These are phyloP conservation scores for Apoderus coryli DNA, from an alignment of 2,888 invertebrate species.

Conservation along the genomic window DNA sequence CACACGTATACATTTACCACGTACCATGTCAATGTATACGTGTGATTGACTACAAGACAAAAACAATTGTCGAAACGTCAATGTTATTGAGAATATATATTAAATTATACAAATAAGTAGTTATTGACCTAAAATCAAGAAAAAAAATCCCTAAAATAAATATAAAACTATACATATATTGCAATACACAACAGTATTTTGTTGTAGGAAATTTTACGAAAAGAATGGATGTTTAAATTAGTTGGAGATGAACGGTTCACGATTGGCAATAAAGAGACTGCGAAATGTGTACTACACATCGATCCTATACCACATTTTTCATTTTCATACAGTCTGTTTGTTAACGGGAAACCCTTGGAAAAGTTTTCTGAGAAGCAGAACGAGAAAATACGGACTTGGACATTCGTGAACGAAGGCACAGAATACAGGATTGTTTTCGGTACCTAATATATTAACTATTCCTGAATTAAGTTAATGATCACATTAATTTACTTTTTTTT, in stretches of 20 bases:
- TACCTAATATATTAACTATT: slow-evolving; percentile 25
- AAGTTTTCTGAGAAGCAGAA: slow-evolving; percentile 71
- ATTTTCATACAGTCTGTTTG: slow-evolving; percentile 66
- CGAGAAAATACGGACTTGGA: slow-evolving; percentile 64
- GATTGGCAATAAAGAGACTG: slow-evolving; percentile 38
- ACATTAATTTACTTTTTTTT: slow-evolving; percentile 5
- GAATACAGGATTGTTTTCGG: slow-evolving; percentile 59
- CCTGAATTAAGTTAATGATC: background rate
- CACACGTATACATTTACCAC: no score
- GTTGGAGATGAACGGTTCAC: slow-evolving; percentile 73
- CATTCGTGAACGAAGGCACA: slow-evolving; percentile 37
- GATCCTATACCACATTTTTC: slow-evolving; percentile 56
- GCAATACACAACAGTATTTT: no score
- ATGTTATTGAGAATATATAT: no score
- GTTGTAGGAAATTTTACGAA: slow-evolving; percentile 59
- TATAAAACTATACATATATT: no score
- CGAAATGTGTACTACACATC: slow-evolving; percentile 34
- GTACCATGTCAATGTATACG: no score
- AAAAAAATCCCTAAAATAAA: no score
- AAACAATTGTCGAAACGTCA: no score
- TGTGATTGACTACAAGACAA: no score
- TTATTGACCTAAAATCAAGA: no score
- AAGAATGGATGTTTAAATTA: slow-evolving; percentile 87
- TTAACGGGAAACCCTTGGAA: slow-evolving; percentile 67
- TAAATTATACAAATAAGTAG: no score